Evolutionary conservation across 2,888 invertebrate species (phyloP), one percentile per base, ranked within the genome.

Genomic region (Acronicta aceris): DNA sequence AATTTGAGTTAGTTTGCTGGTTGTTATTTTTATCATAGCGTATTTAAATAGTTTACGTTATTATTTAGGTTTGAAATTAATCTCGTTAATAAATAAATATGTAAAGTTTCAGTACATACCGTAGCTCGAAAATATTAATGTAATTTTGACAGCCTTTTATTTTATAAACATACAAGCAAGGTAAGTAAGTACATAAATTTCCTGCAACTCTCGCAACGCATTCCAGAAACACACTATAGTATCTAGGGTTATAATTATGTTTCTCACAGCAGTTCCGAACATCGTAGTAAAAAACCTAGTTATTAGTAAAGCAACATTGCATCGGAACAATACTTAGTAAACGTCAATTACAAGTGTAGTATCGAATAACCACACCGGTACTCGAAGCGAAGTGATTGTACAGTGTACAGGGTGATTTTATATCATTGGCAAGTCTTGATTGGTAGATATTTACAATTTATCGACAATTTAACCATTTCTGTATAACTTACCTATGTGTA

Each of bases 231-330:
- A 41, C 38, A 40, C 51, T 54, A 42, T 17, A 30, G 49, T 61
- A 52, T 42, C 48, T 30, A 43, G 33, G 67, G 13, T 56, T 56
- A 56, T 73, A 73, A 73, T 73, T 70, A 70, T 53, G 21, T 41
- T 50, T 56, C 49, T 57, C 41, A 53, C 41, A 61, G 57, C 16
- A 33, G 33, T 72, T 61, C 53, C 36, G 15, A 52, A 52, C 21
- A 71, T 33, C 16, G 41, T 15, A 2, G 25, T 61, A 73, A 73
- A 70, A 66, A 72, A 51, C 15, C 36, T 61, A 47, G 50, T 73
- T 56, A 61, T 61, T 70, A 70, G 52, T 42, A 10, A 42, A 48
- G 53, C 21, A 51, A 64, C 42, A 52, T 57, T 61, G 41, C 52
- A 41, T 43, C 13, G 50, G 15, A 74, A 59, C 64, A 59, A 59